Conservation (phyloP, 2,888 invertebrate species). For the Eupithecia centaureata region DNA sequence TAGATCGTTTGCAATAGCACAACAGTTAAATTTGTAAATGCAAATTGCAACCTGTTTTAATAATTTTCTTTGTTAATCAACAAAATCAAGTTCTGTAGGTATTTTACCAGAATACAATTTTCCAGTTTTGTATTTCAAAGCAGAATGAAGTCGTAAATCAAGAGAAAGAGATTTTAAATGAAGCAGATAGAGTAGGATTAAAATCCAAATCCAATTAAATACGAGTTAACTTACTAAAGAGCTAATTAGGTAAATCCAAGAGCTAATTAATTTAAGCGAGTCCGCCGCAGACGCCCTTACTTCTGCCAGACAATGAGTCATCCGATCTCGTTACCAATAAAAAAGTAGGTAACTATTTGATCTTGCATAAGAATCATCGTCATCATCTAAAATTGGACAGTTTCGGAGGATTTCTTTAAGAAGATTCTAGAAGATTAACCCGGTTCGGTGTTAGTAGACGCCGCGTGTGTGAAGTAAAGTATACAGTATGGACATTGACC, state of each 20-base stretch:
- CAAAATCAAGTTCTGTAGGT: too few species aligned
- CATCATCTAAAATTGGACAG: background rate
- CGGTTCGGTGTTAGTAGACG: background rate
- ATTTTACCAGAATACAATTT: too few species aligned
- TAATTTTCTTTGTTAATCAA: too few species aligned
- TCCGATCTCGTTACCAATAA: conserved; percentile 3
- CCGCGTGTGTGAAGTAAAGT: background rate
- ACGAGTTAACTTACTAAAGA: background rate
- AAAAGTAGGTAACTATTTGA: background rate
- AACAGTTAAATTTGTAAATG: too few species aligned
- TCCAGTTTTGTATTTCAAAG: background rate
- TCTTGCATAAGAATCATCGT: background rate
- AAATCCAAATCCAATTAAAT: background rate
- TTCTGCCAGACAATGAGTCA: background rate
- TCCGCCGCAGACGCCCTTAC: background rate
- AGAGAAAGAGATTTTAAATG: background rate
- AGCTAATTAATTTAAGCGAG: background rate
- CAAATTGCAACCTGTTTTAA: too few species aligned
- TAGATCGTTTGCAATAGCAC: too few species aligned
- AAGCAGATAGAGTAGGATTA: conserved; percentile 2
- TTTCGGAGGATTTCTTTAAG: background rate
- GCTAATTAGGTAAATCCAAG: background rate
- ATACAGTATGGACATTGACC: too few species aligned
- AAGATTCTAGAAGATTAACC: background rate
- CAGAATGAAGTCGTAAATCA: background rate